Base-by-base conservation (phyloP, 2,888 invertebrate species). In the Blomia tropicalis region DNA sequence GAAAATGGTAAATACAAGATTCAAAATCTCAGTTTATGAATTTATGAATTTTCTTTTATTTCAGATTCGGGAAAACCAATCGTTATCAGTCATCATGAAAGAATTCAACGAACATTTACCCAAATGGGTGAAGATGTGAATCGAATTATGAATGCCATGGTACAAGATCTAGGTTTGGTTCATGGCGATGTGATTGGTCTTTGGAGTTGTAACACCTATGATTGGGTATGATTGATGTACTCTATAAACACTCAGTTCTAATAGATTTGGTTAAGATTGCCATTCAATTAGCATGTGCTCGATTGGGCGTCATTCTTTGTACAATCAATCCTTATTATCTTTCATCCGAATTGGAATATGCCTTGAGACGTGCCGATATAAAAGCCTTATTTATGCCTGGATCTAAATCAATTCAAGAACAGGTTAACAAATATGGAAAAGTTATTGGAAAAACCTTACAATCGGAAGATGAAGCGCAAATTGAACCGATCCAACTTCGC, bases 271-370 rank as follows among this genome's bases (percentile, higher is more conserved):
- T 51, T n/a, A 27, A 60, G 53, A 32, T 51, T 29, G 41, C 31
- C 27, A 29, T 61, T 3, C 56, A 64, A 58, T 61, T 32, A 25
- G 63, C 64, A 7, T 65, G 60, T 7, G 59, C 54, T 32, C 25
- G 22, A 22, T 14, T 65, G 17, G 64, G 63, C 4, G 29, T 56
- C 17, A 43, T 64, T 41, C 43, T 64, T n/a, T 51, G 41, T 29
- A 63, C 65, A n/a, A 29, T 65, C n/a, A 65, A 65, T 54, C 65
- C 65, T 7, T 56, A 51, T 41, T 64, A 65, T 41, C 66, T 58
- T 4, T 11, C 27, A 19, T 30, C 47, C 22, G 65, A 65, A 32
- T 32, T 65, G 4, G 61, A 58, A 22, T 65, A 61, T 62, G 56
- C 58, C 19, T n/a, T 64, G 3, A 27, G 36, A 19, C 58, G 58